Percentiles rank a stretch among this genome's conserved stretches.
Conservation (phyloP, 2,888 invertebrate species). For the Apamea monoglypha region DNA sequence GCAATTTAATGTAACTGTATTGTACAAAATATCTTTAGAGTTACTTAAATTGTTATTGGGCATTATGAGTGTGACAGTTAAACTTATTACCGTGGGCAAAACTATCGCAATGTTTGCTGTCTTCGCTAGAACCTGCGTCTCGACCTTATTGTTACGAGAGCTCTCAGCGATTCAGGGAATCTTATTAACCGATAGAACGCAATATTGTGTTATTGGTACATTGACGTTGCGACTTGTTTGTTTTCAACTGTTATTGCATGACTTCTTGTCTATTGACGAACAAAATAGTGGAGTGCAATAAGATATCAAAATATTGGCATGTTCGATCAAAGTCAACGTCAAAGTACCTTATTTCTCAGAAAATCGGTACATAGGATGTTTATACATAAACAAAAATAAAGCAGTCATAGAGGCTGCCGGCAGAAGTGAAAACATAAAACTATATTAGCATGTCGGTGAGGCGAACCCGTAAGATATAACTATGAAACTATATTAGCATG, state of each 20-base stretch:
- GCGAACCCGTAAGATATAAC: too few species aligned
- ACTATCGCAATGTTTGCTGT: not conserved
- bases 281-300: too few species aligned
- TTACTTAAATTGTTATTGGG: not conserved
- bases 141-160: not conserved
- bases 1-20: not conserved
- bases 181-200: slow-evolving; percentile 9
- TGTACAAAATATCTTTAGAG: not conserved
- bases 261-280: not conserved
- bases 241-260: not conserved
- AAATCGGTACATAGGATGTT: too few species aligned
- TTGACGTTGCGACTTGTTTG: not conserved
- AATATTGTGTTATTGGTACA: slow-evolving; percentile 28
- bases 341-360: too few species aligned
- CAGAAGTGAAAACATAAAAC: too few species aligned
- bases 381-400: too few species aligned
- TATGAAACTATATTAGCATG: too few species aligned
- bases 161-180: not conserved
- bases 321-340: too few species aligned
- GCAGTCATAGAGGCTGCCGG: too few species aligned
- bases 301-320: too few species aligned
- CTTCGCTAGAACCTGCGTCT: not conserved
- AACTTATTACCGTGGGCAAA: not conserved
- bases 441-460: too few species aligned
- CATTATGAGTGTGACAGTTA: not conserved